Evolutionary conservation across 1,140 invertebrate species (phyloP), one percentile per base, ranked within the genome.

Genomic region (Aphaenogaster floridana): DNA sequence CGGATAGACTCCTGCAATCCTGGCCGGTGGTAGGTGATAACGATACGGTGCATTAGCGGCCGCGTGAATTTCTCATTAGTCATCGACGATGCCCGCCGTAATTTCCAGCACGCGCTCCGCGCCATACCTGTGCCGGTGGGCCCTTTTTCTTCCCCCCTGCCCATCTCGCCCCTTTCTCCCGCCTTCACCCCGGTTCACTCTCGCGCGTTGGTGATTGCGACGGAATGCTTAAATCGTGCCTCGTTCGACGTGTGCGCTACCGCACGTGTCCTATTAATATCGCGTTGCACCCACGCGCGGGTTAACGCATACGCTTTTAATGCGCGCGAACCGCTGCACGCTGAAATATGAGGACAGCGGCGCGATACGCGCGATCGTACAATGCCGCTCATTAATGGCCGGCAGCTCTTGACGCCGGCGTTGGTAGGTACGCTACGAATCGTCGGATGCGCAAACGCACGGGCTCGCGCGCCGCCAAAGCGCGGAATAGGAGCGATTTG

Each of bases 41-140:
- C 90, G 90, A 86, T 91, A 90, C 86, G 87, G 90, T 88, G 86
- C 90, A 91, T 91, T 91, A 91, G 77, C 89, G 83, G 77, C 59
- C 59, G 81, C 90, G 90, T 86, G 90, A 90, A 91, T 91, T 88
- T 91, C 89, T 88, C 90, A 91, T 91, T 91, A 91, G 90, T 91
- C 90, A 91, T 90, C 90, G 66, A 78, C 81, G 81, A 45, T 83
- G 89, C 81, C 81, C 81, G 89, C 71, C 64, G 90, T 88, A 90
- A 91, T 86, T 91, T 90, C 48, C 71, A 90, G 86, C 90, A 86
- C 90, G 90, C 88, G 86, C 76, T 76, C 52, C 59, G 13, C 17
- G 42, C 42, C 17, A 34, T 48, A 50, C 54, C 13, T 74, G 63
- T 42, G 61, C 34, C 63, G 78, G 36, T 54, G 34, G 48, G 7